A percentile compares a stretch with the other conserved stretches of the same genome.
Conservation (phyloP, 2,888 invertebrate species). For the Macaria liturata region DNA sequence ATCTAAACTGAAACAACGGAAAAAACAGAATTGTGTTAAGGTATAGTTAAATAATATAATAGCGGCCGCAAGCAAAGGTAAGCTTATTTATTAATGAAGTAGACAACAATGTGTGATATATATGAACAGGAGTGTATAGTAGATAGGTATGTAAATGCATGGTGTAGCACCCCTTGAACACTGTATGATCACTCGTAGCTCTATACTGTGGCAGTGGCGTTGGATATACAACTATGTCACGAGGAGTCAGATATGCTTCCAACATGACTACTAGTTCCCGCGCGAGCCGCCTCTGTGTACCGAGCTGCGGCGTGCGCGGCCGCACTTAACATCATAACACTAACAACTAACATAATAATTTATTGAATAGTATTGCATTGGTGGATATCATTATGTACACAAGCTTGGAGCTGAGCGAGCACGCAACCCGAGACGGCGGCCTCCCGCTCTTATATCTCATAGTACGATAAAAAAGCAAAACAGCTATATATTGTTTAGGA, state of each 20-base stretch:
- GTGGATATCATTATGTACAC: too few relatives aligned
- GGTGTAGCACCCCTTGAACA: conserved; percentile 38
- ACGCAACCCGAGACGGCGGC: too few relatives aligned
- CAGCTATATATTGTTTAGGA: too few relatives aligned
- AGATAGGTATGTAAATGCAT: conserved; percentile 8
- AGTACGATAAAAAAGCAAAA: too few relatives aligned
- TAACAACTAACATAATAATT: too few relatives aligned
- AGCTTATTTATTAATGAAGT: conserved; percentile 8
- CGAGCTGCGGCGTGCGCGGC: too few relatives aligned
- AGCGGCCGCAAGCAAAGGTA: conserved; percentile 16
- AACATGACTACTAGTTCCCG: too few relatives aligned
- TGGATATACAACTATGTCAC: conserved; percentile 12
- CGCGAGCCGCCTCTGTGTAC: too few relatives aligned
- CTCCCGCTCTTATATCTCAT: too few relatives aligned
- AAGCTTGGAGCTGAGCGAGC: too few relatives aligned
- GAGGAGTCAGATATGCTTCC: conserved; percentile 4
- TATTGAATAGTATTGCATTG: too few relatives aligned
- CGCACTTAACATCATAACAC: too few relatives aligned
- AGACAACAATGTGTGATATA: conserved; percentile 8
- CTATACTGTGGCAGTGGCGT: conserved; percentile 12
- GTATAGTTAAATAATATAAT: conserved; percentile 26
- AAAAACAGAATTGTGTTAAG: conserved; percentile 18
- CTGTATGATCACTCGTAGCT: conserved; percentile 5
- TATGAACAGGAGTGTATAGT: conserved; percentile 1
- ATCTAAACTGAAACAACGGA: conserved; percentile 46